Evolutionary conservation across 2,797 vertebrate genomes (phyloP).

Genomic region (Discoglossus pictus): DNA sequence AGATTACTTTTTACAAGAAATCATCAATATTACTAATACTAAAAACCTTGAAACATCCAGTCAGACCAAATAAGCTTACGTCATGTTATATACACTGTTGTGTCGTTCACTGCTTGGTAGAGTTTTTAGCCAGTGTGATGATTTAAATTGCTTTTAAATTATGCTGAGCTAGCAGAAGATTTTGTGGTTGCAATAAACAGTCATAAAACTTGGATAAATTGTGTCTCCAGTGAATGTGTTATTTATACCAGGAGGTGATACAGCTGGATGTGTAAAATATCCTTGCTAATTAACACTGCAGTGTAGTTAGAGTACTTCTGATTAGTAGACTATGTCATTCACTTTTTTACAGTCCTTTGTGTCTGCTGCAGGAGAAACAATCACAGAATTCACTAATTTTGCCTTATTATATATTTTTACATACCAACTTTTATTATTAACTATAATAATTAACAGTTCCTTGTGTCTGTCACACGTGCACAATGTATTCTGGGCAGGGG

Average conservation of each 20-base stretch:
- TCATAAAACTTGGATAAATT: constrained; percentile 28
- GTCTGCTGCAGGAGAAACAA: no score
- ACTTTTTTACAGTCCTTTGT: constrained; percentile 11
- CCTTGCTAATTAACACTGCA: constrained; percentile 35
- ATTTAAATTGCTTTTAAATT: constrained; percentile 27
- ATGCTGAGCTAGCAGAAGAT: constrained; percentile 40
- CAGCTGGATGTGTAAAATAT: constrained; percentile 42
- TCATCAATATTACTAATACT: no score
- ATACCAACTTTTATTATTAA: no score
- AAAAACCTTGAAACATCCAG: no score
- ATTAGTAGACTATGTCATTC: constrained; percentile 34
- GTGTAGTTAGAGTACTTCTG: constrained; percentile 7
- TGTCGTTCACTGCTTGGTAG: constrained; percentile 6
- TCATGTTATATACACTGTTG: neutral
- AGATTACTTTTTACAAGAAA: no score
- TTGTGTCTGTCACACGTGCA: no score
- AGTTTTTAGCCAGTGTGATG: constrained; percentile 14
- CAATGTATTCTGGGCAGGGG: no score
- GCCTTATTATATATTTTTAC: no score
- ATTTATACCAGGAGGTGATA: constrained; percentile 44
- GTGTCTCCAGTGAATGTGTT: constrained; percentile 37
- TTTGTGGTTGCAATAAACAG: constrained; percentile 38
- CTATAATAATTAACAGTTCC: no score
- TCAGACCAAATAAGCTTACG: no score
- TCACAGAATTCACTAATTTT: no score